Evolutionary conservation across 2,113 vertebrate species (phyloP), one percentile per base, ranked within the genome.

Genomic region (Castor canadensis): DNA sequence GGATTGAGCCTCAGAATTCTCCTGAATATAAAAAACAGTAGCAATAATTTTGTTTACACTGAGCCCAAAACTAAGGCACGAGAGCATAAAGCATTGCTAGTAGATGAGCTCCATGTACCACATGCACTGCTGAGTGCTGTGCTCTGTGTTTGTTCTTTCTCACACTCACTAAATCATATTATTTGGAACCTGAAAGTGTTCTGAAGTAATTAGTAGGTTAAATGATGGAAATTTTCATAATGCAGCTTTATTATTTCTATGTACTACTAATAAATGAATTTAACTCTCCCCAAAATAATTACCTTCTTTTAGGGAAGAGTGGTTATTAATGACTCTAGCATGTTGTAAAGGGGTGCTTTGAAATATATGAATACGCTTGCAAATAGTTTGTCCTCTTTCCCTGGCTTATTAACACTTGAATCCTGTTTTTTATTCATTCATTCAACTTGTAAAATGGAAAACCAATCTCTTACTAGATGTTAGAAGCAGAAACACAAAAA

Each of bases 261-360:
- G 8, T 91, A 56, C 32, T 86, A 60, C 20, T 67, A 54, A 54
- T 54, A 58, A 15, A 58, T 58, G 28, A 60, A 28, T 8, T 60
- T 60, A 60, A 26, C 24, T n/a, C n/a, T n/a, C 58, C 5, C 58
- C 6, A 26, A 60, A 60, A 60, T 60, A 60, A 60, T 60, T 60
- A 26, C 24, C 58, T 26, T 26, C 22, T 26, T 26, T 60, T 26
- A 60, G 28, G 58, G 22, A 89, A 75, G 28, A 71, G n/a, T 47
- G 24, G 66, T 93, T 93, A 60, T 43, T 86, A 91, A 94, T 95
- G 64, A 91, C 58, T 93, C 56, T 71, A 89, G 71, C 38, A 71
- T 40, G 24, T 66, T 38, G 30, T 80, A 54, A 86, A 88, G 15
- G 66, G 62, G 15, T 82, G 4, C 28, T 45, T 82, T 20, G 15